Evolutionary conservation across 2,888 invertebrate genomes (phyloP).

Genomic region (Sepioteuthis lessoniana): DNA sequence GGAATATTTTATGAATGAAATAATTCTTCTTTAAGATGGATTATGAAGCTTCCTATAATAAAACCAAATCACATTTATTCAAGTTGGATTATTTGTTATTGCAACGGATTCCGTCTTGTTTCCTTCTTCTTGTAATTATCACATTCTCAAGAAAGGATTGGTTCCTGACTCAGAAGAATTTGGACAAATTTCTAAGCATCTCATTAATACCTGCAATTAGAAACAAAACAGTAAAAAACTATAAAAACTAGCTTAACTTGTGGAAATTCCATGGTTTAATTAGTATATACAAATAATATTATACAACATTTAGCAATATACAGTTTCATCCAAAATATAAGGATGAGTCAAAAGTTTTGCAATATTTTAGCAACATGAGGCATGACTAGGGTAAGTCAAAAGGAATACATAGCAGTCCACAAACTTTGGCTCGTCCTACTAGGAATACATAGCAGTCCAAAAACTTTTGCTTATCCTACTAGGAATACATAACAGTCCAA

Average conservation of each 20-base stretch:
- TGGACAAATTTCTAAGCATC: background rate
- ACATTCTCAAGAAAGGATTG: conserved; percentile 33
- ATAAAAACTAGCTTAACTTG: background rate
- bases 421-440: too few species aligned
- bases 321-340: too few species aligned
- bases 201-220: background rate
- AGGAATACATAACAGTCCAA: too few species aligned
- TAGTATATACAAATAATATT: too few species aligned
- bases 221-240: background rate
- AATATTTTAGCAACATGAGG: too few species aligned
- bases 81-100: background rate
- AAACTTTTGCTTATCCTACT: too few species aligned
- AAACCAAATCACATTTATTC: background rate
- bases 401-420: too few species aligned
- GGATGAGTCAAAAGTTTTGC: too few species aligned
- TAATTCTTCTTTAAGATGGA: background rate
- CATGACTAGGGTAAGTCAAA: too few species aligned
- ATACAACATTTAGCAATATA: too few species aligned
- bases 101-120: background rate
- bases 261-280: too few species aligned
- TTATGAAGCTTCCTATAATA: background rate
- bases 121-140: background rate
- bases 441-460: too few species aligned
- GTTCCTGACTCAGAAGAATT: background rate
- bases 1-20: background rate